Base-by-base conservation (phyloP, 2,113 vertebrate species). In the Antechinus flavipes region DNA sequence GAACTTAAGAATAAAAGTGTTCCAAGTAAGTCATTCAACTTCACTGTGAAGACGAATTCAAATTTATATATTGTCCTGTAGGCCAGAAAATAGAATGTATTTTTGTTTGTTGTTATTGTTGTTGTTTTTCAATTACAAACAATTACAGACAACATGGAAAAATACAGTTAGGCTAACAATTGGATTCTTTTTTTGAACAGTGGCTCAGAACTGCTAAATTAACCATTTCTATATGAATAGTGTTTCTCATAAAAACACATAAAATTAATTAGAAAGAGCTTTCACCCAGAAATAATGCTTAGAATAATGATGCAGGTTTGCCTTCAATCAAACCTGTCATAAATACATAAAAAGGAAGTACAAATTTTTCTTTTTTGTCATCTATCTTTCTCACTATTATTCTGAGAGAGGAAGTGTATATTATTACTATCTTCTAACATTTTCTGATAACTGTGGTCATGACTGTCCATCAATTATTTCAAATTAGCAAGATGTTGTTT, bases 31-130 rank as follows among this genome's bases (percentile, higher is more conserved):
- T 96, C 93, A 96, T 19, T 90, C 89, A 94, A 94, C 55, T 95
- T 95, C 90, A 54, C 30, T 97, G 56, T 93, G 68, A 94, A 95
- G 90, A 95, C 95, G 90, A 95, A 94, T 96, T 96, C 94, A 93
- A 50, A 96, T 97, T 97, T 97, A 93, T 95, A 97, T 97, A 94
- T 94, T 96, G 95, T 53, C 94, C 96, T 93, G 58, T 42, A 92
- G 91, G 95, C 92, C 23, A 54, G 54, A 93, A 30, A 96, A 96
- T 92, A 58, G 89, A 97, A 94, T 97, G 49, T 95, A 6, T 19
- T 55, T 54, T 54, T 16, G 14, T 54, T 55, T 55, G 19, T 96
- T 52, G 50, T 52, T 52, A 52, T 52, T 52, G 50, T 52, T 9
- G 8, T 8, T 52, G 50, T 10, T 52, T 52, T 52, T 52, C 50